Conservation (phyloP, 2,888 invertebrate species). For the Sisyra terminalis region DNA sequence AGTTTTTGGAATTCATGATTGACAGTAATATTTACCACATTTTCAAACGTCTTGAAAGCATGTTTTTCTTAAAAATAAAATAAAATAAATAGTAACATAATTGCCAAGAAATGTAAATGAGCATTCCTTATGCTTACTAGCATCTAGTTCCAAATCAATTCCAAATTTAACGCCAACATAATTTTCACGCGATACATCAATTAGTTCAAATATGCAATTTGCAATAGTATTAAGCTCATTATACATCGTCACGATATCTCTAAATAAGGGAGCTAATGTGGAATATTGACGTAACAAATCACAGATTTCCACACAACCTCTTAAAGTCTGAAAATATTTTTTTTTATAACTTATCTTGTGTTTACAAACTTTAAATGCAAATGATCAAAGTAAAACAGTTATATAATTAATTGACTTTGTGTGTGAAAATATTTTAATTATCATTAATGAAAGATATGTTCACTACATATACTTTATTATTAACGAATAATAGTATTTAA, state of each 20-base stretch:
- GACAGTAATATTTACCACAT: slow-evolving; percentile 53
- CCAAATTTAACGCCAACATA: slow-evolving; percentile 60
- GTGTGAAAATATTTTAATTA: too few relatives aligned
- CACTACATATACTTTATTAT: too few relatives aligned
- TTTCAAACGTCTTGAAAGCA: slow-evolving; percentile 49
- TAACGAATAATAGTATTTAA: too few relatives aligned
- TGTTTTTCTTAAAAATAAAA: slow-evolving; percentile 48
- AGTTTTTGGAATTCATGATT: slow-evolving; percentile 49
- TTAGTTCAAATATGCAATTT: slow-evolving; percentile 51
- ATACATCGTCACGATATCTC: not conserved
- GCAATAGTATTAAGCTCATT: slow-evolving; percentile 21
- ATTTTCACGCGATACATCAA: slow-evolving; percentile 46
- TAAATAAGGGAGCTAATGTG: not conserved
- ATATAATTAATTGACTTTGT: too few relatives aligned
- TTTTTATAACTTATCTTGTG: not conserved
- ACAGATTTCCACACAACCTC: not conserved
- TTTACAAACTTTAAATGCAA: too few relatives aligned
- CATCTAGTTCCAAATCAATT: slow-evolving; percentile 59
- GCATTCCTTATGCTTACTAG: slow-evolving; percentile 39
- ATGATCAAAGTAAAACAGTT: too few relatives aligned
- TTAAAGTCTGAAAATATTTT: not conserved
- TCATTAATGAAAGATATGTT: too few relatives aligned
- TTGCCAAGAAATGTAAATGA: too few relatives aligned
- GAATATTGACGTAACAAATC: not conserved
- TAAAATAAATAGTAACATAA: too few relatives aligned